phyloP scores from a whole-genome alignment of 2,888 invertebrate species.

The Mythimna lalbum region DNA sequence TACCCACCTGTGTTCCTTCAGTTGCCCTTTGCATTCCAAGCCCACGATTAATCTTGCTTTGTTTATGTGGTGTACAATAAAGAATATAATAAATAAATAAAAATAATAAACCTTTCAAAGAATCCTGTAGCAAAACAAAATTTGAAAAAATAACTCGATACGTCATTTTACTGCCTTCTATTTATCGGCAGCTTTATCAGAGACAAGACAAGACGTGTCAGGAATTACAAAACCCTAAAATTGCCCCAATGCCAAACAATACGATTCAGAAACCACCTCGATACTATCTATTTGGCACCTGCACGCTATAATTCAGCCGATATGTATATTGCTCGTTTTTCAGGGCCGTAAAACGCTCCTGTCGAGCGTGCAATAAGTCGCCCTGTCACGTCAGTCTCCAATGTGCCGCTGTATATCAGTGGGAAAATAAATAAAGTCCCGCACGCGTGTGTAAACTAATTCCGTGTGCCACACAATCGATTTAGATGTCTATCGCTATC shows the following conservation, averaged over 20 bases:
- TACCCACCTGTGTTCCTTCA: too few relatives aligned
- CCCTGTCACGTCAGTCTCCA: slow-evolving; percentile 50
- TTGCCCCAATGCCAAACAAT: neutral
- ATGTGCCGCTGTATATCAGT: slow-evolving; percentile 53
- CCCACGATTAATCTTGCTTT: too few relatives aligned
- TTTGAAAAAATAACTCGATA: neutral
- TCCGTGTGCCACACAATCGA: slow-evolving; percentile 57
- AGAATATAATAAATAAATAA: too few relatives aligned
- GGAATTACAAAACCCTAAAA: slow-evolving; percentile 28
- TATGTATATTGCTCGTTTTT: slow-evolving; percentile 50
- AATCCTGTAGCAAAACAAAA: neutral
- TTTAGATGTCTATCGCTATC: slow-evolving; percentile 47
- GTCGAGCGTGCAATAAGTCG: slow-evolving; percentile 57
- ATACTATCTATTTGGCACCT: slow-evolving; percentile 41
- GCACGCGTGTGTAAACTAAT: slow-evolving; percentile 53
- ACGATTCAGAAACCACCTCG: slow-evolving; percentile 3
- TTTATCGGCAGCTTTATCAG: slow-evolving; percentile 19
- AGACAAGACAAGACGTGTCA: slow-evolving; percentile 7
- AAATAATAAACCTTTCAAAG: too few relatives aligned
- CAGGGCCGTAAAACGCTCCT: slow-evolving; percentile 46
- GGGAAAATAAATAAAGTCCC: slow-evolving; percentile 54
- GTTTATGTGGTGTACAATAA: too few relatives aligned
- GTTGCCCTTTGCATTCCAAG: too few relatives aligned
- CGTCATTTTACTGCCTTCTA: neutral
- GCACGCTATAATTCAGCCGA: slow-evolving; percentile 34